A percentile compares a stretch with the other conserved stretches of the same genome.
phyloP scores from a whole-genome alignment of 1,140 invertebrate species.

The Euschistus heros region DNA sequence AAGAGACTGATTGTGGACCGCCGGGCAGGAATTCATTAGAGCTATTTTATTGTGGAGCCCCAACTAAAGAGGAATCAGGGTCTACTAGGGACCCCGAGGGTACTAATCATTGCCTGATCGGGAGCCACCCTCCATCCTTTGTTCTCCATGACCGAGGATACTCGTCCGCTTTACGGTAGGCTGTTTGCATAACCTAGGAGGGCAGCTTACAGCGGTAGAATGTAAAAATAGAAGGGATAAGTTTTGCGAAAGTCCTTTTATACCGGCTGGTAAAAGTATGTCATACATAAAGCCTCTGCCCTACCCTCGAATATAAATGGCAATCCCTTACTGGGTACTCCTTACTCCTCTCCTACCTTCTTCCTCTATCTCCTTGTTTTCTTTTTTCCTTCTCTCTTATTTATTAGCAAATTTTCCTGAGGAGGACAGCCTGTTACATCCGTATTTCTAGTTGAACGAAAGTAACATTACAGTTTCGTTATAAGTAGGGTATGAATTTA shows the following conservation, averaged over 20 bases:
- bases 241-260: conserved; percentile 6
- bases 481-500: too few relatives aligned
- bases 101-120: neutral
- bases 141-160: neutral
- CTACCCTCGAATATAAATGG: conserved; percentile 8
- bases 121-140: neutral
- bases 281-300: conserved; percentile 8
- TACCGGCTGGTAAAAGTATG: neutral
- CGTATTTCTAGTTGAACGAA: too few relatives aligned
- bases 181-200: too few relatives aligned
- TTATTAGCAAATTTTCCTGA: too few relatives aligned
- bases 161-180: too few relatives aligned
- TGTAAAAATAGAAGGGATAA: conserved; percentile 6
- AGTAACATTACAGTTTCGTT: too few relatives aligned
- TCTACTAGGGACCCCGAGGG: neutral
- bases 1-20: too few relatives aligned
- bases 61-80: neutral
- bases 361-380: too few relatives aligned
- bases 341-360: too few relatives aligned
- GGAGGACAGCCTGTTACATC: too few relatives aligned
- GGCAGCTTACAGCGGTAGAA: neutral
- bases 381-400: too few relatives aligned
- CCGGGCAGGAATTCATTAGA: neutral
- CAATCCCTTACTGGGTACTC: too few relatives aligned
- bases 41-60: neutral